Evolutionary conservation across 1,140 invertebrate genomes (phyloP), one percentile per base, ranked within the genome.

Genomic region (Lordiphosa stackelbergi): DNA sequence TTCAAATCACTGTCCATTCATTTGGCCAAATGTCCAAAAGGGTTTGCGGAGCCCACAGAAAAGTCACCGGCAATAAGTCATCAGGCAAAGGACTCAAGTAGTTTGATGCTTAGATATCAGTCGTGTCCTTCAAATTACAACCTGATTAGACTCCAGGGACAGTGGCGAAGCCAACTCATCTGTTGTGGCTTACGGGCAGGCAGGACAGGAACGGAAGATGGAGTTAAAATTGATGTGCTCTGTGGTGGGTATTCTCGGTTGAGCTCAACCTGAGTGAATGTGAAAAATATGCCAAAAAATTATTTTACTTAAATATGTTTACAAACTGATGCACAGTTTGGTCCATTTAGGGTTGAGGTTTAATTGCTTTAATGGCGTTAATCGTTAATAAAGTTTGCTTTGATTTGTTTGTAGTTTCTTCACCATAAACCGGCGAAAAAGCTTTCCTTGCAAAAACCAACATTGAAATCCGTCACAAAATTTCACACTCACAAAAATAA

Each of bases 81-180:
- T 41, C 28, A 13, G 37, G 53, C 65, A 46, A 53, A 31, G 28
- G 53, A 47, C 53, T 69, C 74, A 48, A 60, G 60, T 53, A 61
- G 49, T 65, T 69, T 72, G 77, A 83, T 69, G 75, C 34, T 62
- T 60, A 35, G 66, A 40, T 42, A 61, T 63, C 77, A 61, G 66
- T 42, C 56, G 42, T 69, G 62, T 74, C 75, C 75, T 83, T 81
- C 72, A 81, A 75, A 81, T 81, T 75, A 72, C 72, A 57, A 66
- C 66, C 75, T 81, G 77, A 81, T 81, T 81, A 77, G 77, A 81
- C 75, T 83, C 75, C 48, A 48, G 75, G 75, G 75, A 81, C 56
- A 57, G 38, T 11, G 4, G 13, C 36, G 36, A 59, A 60, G 45
- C 61, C 57, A 79, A 42, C 45, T 52, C 75, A 74, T 78, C 61